Evolutionary conservation across 2,113 vertebrate species (phyloP).

Genomic region (Spea bombifrons): DNA sequence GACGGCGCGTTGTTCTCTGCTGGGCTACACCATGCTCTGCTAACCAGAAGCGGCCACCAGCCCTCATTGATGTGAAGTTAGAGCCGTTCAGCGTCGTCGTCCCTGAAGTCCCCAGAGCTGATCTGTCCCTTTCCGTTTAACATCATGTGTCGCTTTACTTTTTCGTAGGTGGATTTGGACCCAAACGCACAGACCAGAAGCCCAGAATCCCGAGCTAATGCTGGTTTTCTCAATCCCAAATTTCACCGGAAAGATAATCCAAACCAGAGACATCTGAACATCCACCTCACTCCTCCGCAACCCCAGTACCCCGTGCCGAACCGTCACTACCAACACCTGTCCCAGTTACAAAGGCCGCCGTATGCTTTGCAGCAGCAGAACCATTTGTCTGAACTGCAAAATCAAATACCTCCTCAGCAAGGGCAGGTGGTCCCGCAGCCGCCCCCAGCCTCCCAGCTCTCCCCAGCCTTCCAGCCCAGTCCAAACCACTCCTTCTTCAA

Average conservation of each 20-base stretch:
- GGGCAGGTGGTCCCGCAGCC: constrained; percentile 68
- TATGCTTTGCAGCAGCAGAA: constrained; percentile 75
- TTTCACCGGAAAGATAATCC: constrained; percentile 90
- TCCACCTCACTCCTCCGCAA: constrained; percentile 84
- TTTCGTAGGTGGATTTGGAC: constrained; percentile 82
- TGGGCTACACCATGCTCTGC: too few species aligned
- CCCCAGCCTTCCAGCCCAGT: constrained; percentile 76
- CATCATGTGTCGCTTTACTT: background rate
- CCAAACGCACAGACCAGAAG: constrained; percentile 77
- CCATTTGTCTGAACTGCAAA: constrained; percentile 67
- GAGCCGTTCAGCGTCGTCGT: background rate
- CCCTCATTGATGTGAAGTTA: background rate
- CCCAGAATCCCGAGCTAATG: constrained; percentile 77
- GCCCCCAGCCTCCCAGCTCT: constrained; percentile 72
- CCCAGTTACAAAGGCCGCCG: constrained; percentile 80
- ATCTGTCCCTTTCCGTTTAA: background rate
- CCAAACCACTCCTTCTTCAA: constrained; percentile 82
- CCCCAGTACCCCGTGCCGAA: constrained; percentile 72
- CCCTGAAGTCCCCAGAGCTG: background rate
- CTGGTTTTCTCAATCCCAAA: constrained; percentile 75
- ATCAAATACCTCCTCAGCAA: constrained; percentile 70
- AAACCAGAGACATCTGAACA: constrained; percentile 80
- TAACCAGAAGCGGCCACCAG: background rate
- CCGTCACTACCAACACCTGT: constrained; percentile 78
- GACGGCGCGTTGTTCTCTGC: background rate